These are phyloP conservation scores for Propithecus deckenii DNA, from an alignment of 2,797 vertebrate genomes.

Conservation along the genomic window DNA sequence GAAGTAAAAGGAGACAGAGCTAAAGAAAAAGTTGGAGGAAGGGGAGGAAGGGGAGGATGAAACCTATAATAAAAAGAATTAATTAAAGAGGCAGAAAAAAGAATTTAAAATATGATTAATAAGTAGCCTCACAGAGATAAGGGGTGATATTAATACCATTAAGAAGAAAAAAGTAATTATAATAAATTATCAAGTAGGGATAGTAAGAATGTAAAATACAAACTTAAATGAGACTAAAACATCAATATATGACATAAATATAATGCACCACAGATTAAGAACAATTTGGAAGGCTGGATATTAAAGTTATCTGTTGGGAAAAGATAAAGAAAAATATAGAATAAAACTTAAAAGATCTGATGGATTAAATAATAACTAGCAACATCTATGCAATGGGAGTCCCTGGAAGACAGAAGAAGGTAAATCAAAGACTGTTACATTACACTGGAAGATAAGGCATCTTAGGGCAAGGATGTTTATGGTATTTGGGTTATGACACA, in stretches of 20 bases:
- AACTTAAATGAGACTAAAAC: background rate
- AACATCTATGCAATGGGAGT: background rate
- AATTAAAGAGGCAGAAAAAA: background rate
- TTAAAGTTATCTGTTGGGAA: background rate
- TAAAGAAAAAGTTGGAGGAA: background rate
- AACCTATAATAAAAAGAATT: background rate
- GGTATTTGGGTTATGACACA: background rate
- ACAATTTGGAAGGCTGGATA: background rate
- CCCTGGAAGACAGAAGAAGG: background rate
- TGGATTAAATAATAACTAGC: background rate
- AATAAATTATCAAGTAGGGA: background rate
- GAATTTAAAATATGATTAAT: background rate
- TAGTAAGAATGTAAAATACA: background rate
- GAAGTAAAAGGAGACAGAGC: background rate
- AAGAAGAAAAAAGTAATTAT: background rate
- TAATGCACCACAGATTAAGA: background rate
- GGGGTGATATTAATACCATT: background rate
- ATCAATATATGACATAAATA: background rate
- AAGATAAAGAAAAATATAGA: background rate
- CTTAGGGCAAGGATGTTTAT: background rate
- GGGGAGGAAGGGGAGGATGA: background rate
- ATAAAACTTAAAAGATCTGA: background rate
- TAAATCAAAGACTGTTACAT: background rate
- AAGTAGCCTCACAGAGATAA: background rate
- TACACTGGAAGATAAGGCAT: background rate